phyloP scores from a whole-genome alignment of 2,888 invertebrate species.

The Colletes collaris region DNA sequence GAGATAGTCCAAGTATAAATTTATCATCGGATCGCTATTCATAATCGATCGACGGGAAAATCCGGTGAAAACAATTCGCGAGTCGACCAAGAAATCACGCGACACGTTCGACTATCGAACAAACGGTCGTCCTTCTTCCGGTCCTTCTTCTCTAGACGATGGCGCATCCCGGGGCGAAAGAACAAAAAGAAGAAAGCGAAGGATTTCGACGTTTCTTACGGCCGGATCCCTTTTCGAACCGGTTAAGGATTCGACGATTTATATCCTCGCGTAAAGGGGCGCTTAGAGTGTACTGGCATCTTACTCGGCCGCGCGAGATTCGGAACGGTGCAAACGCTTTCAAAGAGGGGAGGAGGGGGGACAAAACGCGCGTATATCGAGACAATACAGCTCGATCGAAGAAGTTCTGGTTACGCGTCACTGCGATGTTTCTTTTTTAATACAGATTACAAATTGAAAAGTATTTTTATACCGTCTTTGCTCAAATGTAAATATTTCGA shows the following conservation, averaged over 20 bases:
- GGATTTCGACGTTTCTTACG: slow-evolving; percentile 69
- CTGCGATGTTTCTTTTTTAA: too few relatives aligned
- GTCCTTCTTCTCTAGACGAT: slow-evolving; percentile 33
- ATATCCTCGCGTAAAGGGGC: slow-evolving; percentile 72
- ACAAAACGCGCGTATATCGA: slow-evolving; percentile 31
- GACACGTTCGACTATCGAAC: slow-evolving; percentile 45
- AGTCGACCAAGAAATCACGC: slow-evolving; percentile 27
- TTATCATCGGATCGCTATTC: too few relatives aligned
- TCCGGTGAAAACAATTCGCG: slow-evolving; percentile 6
- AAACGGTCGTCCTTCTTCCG: slow-evolving; percentile 51
- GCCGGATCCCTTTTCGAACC: slow-evolving; percentile 67
- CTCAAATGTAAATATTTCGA: too few relatives aligned
- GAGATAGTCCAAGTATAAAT: too few relatives aligned
- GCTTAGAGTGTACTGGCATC: slow-evolving; percentile 45
- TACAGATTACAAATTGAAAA: too few relatives aligned
- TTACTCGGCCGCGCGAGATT: slow-evolving; percentile 27
- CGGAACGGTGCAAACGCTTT: slow-evolving; percentile 13
- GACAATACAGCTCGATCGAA: slow-evolving; percentile 38
- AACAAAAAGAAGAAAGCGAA: slow-evolving; percentile 54
- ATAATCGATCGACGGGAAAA: neutral
- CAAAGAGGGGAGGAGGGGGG: slow-evolving; percentile 25
- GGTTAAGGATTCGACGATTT: slow-evolving; percentile 78
- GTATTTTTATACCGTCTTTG: too few relatives aligned
- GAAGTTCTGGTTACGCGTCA: neutral
- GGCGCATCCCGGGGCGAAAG: slow-evolving; percentile 41